A percentile compares a stretch with the other conserved stretches of the same genome.
Evolutionary conservation across 2,888 invertebrate genomes (phyloP).

Genomic region (Plebejus anna): DNA sequence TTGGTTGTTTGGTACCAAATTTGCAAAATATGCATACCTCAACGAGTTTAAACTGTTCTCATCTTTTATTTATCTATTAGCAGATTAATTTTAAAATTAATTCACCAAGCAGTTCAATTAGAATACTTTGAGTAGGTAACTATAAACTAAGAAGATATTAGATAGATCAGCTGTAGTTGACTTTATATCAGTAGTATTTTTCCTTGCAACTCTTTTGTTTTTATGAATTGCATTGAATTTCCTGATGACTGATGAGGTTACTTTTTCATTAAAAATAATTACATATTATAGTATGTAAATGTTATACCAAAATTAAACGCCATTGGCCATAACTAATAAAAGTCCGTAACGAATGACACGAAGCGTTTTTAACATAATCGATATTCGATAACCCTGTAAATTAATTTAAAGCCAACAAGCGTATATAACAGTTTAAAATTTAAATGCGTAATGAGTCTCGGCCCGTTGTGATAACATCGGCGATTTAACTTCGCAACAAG

Average conservation of each 20-base stretch:
- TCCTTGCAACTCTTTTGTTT: no score
- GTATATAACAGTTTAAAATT: slow-evolving; percentile 61
- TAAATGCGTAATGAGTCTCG: slow-evolving; percentile 61
- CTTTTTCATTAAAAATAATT: no score
- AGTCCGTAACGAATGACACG: neutral
- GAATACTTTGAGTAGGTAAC: no score
- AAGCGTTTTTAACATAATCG: slow-evolving; percentile 6
- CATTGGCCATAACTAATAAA: neutral
- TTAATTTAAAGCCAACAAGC: slow-evolving; percentile 59
- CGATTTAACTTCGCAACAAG: slow-evolving; percentile 75
- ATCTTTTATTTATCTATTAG: no score
- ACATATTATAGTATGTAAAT: neutral
- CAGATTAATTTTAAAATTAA: no score
- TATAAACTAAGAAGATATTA: no score
- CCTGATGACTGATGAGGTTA: no score
- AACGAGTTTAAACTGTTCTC: no score
- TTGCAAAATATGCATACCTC: neutral
- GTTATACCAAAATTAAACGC: neutral
- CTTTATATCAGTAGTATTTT: no score
- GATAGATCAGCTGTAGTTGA: no score
- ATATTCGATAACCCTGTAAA: slow-evolving; percentile 46
- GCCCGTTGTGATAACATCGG: slow-evolving; percentile 73
- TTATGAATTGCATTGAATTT: no score
- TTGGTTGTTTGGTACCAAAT: neutral
- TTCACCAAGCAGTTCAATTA: no score